Evolutionary conservation across 2,797 vertebrate species (phyloP).

Genomic region (Synaphobranchus kaupii): DNA sequence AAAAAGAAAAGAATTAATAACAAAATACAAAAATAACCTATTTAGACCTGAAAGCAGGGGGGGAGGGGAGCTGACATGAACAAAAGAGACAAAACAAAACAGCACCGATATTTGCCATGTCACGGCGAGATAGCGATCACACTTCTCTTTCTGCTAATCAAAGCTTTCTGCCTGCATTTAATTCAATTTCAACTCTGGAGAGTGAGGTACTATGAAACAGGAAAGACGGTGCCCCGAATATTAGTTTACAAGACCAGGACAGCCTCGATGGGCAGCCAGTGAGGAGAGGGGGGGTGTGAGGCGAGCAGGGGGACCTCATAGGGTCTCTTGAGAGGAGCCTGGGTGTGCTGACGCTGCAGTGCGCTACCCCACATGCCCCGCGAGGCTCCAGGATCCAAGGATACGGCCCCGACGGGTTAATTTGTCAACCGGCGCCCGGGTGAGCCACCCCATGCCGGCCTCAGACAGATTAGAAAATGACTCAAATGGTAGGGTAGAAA

Average conservation of each 20-base stretch:
- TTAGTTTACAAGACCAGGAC: background rate
- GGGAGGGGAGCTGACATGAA: background rate
- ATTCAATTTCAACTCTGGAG: background rate
- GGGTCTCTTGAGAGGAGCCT: background rate
- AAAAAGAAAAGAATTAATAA: conserved; percentile 61
- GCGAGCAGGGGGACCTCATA: background rate
- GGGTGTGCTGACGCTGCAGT: background rate
- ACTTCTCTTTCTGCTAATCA: background rate
- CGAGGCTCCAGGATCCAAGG: conserved; percentile 77
- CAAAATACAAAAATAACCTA: conserved; percentile 25
- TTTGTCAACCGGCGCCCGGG: conserved; percentile 87
- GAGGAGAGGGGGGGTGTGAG: background rate
- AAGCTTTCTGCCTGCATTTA: background rate
- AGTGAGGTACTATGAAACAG: background rate
- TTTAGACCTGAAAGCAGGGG: conserved; percentile 25
- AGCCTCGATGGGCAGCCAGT: background rate
- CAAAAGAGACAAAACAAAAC: background rate
- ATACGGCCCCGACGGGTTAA: conserved; percentile 84
- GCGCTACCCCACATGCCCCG: background rate
- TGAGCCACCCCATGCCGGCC: conserved; percentile 85
- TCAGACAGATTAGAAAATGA: conserved; percentile 97
- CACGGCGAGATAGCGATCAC: background rate
- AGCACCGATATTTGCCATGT: background rate
- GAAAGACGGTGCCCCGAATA: background rate
- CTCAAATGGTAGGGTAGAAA: conserved; percentile 97